Evolutionary conservation across 2,113 vertebrate species (phyloP).

Genomic region (Chascanopsetta lugubris): DNA sequence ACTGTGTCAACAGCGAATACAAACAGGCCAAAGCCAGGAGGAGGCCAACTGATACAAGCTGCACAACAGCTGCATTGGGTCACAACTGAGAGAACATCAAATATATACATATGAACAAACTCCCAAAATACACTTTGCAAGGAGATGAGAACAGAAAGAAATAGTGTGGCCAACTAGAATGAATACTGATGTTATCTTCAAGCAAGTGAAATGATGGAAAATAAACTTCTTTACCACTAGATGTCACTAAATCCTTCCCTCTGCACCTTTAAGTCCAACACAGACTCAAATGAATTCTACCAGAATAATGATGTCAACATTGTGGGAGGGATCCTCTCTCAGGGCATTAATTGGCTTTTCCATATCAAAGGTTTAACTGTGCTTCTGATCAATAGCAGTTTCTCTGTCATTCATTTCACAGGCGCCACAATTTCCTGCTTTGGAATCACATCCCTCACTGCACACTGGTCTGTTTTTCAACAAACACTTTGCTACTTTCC

Average conservation of each 20-base stretch:
- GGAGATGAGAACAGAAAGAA: background rate
- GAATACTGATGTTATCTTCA: background rate
- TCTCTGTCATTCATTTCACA: conserved; percentile 24
- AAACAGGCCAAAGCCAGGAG: background rate
- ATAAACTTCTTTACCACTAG: background rate
- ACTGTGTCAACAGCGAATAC: background rate
- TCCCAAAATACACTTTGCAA: background rate
- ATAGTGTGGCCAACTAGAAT: background rate
- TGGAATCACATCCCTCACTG: conserved; percentile 15
- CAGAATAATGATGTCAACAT: background rate
- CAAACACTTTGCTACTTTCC: conserved; percentile 13
- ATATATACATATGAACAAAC: background rate
- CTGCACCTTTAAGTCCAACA: background rate
- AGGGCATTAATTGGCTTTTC: conserved; percentile 7
- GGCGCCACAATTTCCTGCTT: conserved; percentile 17
- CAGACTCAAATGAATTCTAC: background rate
- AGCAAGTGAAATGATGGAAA: conserved; percentile 1
- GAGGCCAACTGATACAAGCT: background rate
- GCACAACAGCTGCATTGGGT: background rate
- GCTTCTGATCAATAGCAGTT: conserved; percentile 26
- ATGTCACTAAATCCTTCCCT: no score
- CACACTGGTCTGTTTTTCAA: background rate
- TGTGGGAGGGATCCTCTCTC: background rate
- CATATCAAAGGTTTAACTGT: conserved; percentile 21
- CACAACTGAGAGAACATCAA: background rate